Evolutionary conservation across 2,888 invertebrate genomes (phyloP).

Genomic region (Zaprionus lineosus): DNA sequence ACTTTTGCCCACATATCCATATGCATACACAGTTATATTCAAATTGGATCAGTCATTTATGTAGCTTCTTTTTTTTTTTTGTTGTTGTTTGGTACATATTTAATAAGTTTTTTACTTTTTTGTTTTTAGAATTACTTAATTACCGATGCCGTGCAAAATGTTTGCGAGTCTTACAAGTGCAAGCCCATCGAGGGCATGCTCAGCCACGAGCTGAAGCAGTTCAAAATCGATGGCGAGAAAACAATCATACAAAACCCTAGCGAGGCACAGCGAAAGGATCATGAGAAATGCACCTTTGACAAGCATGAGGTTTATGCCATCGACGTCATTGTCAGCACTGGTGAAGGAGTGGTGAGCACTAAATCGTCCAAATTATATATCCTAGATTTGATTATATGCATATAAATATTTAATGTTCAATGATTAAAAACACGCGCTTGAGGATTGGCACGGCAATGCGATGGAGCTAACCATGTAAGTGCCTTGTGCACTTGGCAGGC

Average conservation of each 20-base stretch:
- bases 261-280: slow-evolving; percentile 97
- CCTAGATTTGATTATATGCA: no score
- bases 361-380: neutral
- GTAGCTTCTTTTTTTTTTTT: neutral
- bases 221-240: slow-evolving; percentile 98
- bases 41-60: no score
- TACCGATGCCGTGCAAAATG: slow-evolving; percentile 96
- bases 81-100: neutral
- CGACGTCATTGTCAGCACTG: slow-evolving; percentile 98
- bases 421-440: slow-evolving; percentile 82
- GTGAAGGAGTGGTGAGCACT: slow-evolving; percentile 92
- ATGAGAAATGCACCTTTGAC: slow-evolving; percentile 97
- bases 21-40: slow-evolving; percentile 1
- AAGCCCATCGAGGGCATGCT: slow-evolving; percentile 99
- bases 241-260: slow-evolving; percentile 98
- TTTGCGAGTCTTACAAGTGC: slow-evolving; percentile 95
- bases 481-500: slow-evolving; percentile 36
- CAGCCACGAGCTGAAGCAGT: slow-evolving; percentile 97
- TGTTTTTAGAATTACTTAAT: slow-evolving; percentile 90
- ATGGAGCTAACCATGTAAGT: slow-evolving; percentile 37
- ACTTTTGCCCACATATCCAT: slow-evolving; percentile 45
- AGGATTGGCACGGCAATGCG: slow-evolving; percentile 68
- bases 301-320: slow-evolving; percentile 99
- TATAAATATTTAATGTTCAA: slow-evolving; percentile 60
- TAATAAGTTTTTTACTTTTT: neutral